Evolutionary conservation across 2,797 vertebrate genomes (phyloP), one percentile per base, ranked within the genome.

Genomic region (Oreochromis mossambicus): DNA sequence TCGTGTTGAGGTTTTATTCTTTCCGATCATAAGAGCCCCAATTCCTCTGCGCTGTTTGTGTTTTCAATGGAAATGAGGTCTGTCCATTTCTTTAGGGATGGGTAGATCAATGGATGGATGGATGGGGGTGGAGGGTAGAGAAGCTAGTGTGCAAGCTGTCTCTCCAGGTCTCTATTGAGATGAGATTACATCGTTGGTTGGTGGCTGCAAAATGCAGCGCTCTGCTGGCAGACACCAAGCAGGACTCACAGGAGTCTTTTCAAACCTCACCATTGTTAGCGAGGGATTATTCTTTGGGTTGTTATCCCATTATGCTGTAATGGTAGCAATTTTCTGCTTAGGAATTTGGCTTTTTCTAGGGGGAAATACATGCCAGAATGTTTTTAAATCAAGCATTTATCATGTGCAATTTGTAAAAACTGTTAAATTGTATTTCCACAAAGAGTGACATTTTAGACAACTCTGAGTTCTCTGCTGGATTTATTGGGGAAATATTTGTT

Each of bases 231-330:
- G 92, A 94, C 90, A 94, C 88, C 91, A 83, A 85, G 41, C 88
- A 78, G 92, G 9, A 92, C 90, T 93, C 94, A 92, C 94, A 95
- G 93, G 94, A 95, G 87, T 93, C 93, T 87, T 93, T 96, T 96
- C 92, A 95, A 85, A 92, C 89, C 90, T n/a, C 90, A 41, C 93
- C 89, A 93, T 96, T 95, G 94, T 96, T 89, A 80, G 94, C 51
- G 8, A 32, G 77, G 95, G 96, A 96, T 97, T 97, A 95, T 92
- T 94, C 92, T 92, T 90, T 11, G 90, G 92, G 94, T 96, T 97
- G 96, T 96, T 96, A 95, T 94, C 95, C 95, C 90, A 96, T 96
- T 97, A 95, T 90, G 90, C 88, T 87, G 81, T 95, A 94, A 95
- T 95, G 87, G 94, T 88, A 80, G 93, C 95, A 94, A 96, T 96